These are phyloP conservation scores for Caretta caretta DNA, from an alignment of 2,113 vertebrate genomes.

Conservation along the genomic window DNA sequence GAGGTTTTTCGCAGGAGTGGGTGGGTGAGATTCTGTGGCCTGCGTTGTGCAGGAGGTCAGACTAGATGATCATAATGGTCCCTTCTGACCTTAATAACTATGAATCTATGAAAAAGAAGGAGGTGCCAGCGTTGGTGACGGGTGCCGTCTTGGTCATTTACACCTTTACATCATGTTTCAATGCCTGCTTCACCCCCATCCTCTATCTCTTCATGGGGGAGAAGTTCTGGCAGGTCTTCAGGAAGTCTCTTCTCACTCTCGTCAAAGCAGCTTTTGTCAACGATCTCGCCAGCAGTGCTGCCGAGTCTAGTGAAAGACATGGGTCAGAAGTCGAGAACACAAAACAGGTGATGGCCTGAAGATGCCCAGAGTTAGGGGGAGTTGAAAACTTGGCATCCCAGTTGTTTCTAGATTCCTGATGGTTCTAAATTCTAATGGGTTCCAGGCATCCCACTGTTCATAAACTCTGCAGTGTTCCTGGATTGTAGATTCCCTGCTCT, in stretches of 20 bases:
- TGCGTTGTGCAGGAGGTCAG: too few relatives aligned
- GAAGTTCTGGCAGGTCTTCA: constrained; percentile 63
- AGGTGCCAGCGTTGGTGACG: too few relatives aligned
- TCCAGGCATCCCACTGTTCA: not conserved
- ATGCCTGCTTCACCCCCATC: too few relatives aligned
- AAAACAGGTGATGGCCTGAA: not conserved
- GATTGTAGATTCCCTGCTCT: too few relatives aligned
- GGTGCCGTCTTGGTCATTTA: too few relatives aligned
- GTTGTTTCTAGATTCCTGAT: not conserved
- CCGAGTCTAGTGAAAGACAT: accelerated
- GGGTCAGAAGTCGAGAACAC: not conserved
- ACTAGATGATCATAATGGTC: too few relatives aligned
- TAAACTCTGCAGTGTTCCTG: too few relatives aligned
- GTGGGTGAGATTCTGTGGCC: too few relatives aligned
- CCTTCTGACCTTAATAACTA: too few relatives aligned
- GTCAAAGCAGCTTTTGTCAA: constrained; percentile 60
- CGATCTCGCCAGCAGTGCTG: not conserved
- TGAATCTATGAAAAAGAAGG: too few relatives aligned
- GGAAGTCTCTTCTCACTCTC: constrained; percentile 53
- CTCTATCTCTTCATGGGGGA: constrained; percentile 13
- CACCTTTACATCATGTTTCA: too few relatives aligned
- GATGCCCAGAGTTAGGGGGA: not conserved
- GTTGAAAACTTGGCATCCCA: not conserved
- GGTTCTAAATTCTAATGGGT: not conserved
- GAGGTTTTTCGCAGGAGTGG: too few relatives aligned